A percentile compares a stretch with the other conserved stretches of the same genome.
phyloP scores from a whole-genome alignment of 2,113 vertebrate species.

The Pseudonaja textilis region DNA sequence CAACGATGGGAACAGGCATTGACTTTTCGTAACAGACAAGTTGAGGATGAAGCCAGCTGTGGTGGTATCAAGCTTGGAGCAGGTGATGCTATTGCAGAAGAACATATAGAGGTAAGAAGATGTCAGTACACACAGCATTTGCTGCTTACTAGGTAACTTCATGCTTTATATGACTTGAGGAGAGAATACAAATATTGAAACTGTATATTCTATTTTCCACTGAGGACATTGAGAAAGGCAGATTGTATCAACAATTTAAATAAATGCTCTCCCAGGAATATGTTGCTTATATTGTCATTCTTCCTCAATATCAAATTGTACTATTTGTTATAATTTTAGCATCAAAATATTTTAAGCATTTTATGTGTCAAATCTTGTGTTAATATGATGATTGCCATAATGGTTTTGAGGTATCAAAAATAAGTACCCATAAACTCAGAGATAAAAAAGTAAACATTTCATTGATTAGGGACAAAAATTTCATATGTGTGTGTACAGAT shows the following conservation, averaged over 20 bases:
- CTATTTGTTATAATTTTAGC: neutral
- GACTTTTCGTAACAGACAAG: slow-evolving; percentile 83
- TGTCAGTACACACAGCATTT: neutral
- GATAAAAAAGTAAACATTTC: neutral
- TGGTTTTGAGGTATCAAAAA: neutral
- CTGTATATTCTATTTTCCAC: neutral
- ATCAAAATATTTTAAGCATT: neutral
- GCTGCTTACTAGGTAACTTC: neutral
- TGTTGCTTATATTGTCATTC: neutral
- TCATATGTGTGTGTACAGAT: neutral
- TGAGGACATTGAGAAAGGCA: neutral
- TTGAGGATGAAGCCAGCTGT: slow-evolving; percentile 83
- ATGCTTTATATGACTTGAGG: neutral
- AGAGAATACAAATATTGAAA: neutral
- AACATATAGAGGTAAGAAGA: slow-evolving; percentile 82
- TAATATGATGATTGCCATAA: neutral
- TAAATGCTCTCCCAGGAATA: neutral
- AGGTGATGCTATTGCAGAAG: slow-evolving; percentile 90
- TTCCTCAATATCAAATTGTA: neutral
- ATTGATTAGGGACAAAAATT: neutral
- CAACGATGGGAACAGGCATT: slow-evolving; percentile 92
- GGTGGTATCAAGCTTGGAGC: slow-evolving; percentile 83
- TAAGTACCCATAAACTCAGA: neutral
- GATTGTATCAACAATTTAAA: neutral
- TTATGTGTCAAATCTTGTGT: neutral